Base-by-base conservation (phyloP, 2,888 invertebrate genomes). In the Drosophila colorata region DNA sequence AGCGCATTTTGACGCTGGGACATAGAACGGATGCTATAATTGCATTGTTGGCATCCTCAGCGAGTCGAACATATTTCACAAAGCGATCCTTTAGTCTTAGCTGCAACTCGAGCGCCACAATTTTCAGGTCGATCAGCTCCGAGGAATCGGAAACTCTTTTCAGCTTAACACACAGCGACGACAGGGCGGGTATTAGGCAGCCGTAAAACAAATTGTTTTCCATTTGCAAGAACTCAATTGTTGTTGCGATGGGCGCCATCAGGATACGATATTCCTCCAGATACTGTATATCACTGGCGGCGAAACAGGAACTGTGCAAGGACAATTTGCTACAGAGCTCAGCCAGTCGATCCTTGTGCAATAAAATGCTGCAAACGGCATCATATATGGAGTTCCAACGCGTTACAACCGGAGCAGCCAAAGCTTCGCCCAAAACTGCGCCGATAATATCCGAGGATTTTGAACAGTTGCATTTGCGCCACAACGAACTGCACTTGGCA, bases 1-100 rank as follows among this genome's bases (percentile, higher is more conserved):
- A 74, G 18, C 74, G 69, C 79, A 74, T 69, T 41, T 74, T 74
- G 0, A 74, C 47, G 1, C 48, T 56, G 0, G 74, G 74, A 33
- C 75, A 78, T 0, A 74, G 41, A 11, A 78, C 79, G 18, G 74
- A 55, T 28, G 74, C 75, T 0, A 74, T 69, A 20, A 74, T 69
- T 14, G 74, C 69, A 51, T 9, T 44, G 16, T 69, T 61, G 1
- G 70, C 63, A 23, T 63, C 63, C n/a, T 56, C 63, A 4, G 55
- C 23, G 4, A 74, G 75, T n/a, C 13, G 31, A 8, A 74, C 7
- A 8, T 59, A 74, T 8, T 35, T 44, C 4, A 23, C 4, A 28
- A 74, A 74, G 2, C 53, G 49, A 7, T 58, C 16, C 13, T 59
- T 69, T 20, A 74, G 13, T 13, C 48, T 37, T 0, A 25, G 8